Conservation (phyloP, 2,888 invertebrate genomes). For the Ichneumon xanthorius region DNA sequence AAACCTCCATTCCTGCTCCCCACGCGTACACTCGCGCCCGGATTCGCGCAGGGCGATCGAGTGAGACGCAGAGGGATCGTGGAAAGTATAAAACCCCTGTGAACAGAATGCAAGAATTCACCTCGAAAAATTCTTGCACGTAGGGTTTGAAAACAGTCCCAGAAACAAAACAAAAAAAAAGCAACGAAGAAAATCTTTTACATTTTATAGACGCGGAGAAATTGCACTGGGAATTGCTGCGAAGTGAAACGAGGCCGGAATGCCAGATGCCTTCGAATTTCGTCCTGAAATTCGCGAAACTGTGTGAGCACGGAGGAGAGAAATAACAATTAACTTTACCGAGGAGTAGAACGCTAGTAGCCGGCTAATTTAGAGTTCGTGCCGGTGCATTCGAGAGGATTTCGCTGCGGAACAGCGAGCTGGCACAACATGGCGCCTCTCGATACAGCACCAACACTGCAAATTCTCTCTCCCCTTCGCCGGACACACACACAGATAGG, state of each 20-base stretch:
- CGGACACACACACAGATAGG: conserved; percentile 22
- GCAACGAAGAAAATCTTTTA: conserved; percentile 15
- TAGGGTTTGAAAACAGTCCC: conserved; percentile 38
- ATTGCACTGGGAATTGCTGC: conserved; percentile 16
- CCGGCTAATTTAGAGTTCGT: conserved; percentile 56
- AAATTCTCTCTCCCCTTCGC: conserved; percentile 27
- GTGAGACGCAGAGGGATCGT: conserved; percentile 22
- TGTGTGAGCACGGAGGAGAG: conserved; percentile 11
- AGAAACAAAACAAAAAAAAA: neutral
- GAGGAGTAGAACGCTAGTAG: conserved; percentile 35
- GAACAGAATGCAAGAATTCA: conserved; percentile 51
- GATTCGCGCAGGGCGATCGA: conserved; percentile 55
- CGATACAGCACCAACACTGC: conserved; percentile 31
- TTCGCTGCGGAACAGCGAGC: conserved; percentile 31
- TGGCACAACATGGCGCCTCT: conserved; percentile 37
- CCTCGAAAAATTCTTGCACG: conserved; percentile 19
- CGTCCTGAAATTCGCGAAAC: conserved; percentile 41
- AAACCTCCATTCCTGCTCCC: conserved; percentile 51
- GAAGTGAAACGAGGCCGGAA: conserved; percentile 42
- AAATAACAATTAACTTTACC: conserved; percentile 43
- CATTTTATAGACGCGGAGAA: conserved; percentile 37
- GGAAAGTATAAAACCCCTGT: conserved; percentile 29
- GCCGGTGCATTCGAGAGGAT: conserved; percentile 56
- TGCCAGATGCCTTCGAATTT: conserved; percentile 41
- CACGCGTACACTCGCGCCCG: conserved; percentile 35